A percentile compares a stretch with the other conserved stretches of the same genome.
Evolutionary conservation across 2,113 vertebrate species (phyloP).

Genomic region (Pyxicephalus adspersus): DNA sequence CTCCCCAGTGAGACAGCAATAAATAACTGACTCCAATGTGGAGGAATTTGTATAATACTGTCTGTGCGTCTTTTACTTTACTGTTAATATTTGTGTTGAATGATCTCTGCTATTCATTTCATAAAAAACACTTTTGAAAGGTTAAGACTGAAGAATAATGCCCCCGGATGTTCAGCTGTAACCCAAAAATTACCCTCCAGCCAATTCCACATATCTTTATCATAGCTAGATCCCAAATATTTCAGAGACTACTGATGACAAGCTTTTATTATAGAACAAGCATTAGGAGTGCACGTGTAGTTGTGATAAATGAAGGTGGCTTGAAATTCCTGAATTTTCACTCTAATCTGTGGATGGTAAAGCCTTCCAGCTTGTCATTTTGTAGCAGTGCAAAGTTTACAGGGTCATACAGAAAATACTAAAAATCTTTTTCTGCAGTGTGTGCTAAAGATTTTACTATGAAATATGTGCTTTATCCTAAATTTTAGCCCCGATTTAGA

Average conservation of each 20-base stretch:
- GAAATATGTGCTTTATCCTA: too few relatives aligned
- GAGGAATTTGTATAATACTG: background rate
- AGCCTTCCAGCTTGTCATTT: slow-evolving; percentile 1
- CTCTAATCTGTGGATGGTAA: slow-evolving; percentile 12
- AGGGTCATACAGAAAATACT: background rate
- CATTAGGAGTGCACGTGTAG: slow-evolving; percentile 25
- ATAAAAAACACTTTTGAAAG: slow-evolving; percentile 4
- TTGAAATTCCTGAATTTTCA: slow-evolving; percentile 6
- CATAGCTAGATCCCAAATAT: slow-evolving; percentile 50
- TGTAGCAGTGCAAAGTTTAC: slow-evolving; percentile 13
- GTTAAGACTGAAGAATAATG: slow-evolving; percentile 30
- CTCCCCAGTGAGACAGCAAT: too few relatives aligned
- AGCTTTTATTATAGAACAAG: slow-evolving; percentile 18
- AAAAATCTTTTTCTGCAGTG: background rate
- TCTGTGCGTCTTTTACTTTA: background rate
- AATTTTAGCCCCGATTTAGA: too few relatives aligned
- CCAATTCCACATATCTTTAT: slow-evolving; percentile 38
- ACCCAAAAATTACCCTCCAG: slow-evolving; percentile 42
- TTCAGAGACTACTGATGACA: slow-evolving; percentile 36
- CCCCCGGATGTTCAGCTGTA: slow-evolving; percentile 42
- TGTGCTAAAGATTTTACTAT: too few relatives aligned
- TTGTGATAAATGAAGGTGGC: slow-evolving; percentile 25
- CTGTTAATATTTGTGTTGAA: background rate
- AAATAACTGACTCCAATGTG: too few relatives aligned
- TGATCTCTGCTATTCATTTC: background rate